Conservation (phyloP, 2,888 invertebrate species). For the Scrobipalpa atriplicella region DNA sequence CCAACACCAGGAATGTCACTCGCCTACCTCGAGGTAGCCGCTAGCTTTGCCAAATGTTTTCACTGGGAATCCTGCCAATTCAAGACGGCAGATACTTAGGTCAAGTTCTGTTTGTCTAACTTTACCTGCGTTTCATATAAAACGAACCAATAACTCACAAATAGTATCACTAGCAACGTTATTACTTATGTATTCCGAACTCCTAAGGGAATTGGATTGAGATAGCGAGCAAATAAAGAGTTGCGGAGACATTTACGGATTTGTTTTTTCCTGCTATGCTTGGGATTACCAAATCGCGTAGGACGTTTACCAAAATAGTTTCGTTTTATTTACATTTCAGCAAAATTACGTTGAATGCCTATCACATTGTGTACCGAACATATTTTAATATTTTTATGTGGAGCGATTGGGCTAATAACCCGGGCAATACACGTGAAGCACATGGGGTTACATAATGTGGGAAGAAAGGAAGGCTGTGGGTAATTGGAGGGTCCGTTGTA, state of each 20-base stretch:
- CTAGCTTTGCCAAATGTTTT: constrained; percentile 19
- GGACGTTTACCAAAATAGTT: neutral
- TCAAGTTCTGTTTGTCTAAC: constrained; percentile 21
- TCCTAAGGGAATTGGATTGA: neutral
- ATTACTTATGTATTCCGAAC: constrained; percentile 12
- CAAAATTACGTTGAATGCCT: neutral
- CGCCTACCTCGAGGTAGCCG: constrained; percentile 17
- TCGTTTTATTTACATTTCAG: neutral
- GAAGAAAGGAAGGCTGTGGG: constrained; percentile 46
- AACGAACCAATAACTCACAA: constrained; percentile 1
- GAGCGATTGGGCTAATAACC: neutral
- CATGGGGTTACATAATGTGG: constrained; percentile 40
- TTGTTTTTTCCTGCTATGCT: constrained; percentile 18
- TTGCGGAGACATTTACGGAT: constrained; percentile 12
- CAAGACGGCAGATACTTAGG: constrained; percentile 18
- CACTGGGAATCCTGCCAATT: constrained; percentile 24
- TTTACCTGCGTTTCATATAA: neutral
- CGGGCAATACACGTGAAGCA: constrained; percentile 3
- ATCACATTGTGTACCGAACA: neutral
- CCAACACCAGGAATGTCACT: constrained; percentile 24
- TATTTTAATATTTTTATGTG: neutral
- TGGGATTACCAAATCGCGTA: neutral
- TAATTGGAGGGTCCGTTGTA: constrained; percentile 62
- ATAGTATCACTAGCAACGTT: neutral
- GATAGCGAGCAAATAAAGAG: neutral